Conservation (phyloP, 2,797 vertebrate genomes). For the Morus bassanus region DNA sequence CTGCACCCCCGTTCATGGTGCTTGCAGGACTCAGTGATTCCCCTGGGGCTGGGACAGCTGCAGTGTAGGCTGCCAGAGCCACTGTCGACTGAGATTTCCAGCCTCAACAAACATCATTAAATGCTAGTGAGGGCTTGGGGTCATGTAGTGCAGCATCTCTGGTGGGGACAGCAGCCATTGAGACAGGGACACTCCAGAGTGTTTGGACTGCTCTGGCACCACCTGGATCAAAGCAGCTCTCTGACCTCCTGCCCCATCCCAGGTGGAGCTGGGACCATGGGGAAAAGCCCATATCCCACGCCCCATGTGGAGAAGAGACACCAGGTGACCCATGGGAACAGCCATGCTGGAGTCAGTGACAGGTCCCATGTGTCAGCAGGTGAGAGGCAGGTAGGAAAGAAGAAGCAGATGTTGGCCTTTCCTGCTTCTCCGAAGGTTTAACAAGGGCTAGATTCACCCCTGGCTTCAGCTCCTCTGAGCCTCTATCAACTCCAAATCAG, state of each 20-base stretch:
- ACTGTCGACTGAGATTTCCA: not conserved
- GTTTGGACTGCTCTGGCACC: not conserved
- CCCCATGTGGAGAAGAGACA: not conserved
- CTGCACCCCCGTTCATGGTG: rapidly evolving
- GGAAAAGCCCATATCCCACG: not conserved
- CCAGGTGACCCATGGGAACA: not conserved
- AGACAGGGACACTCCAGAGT: not conserved
- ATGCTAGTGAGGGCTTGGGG: not conserved
- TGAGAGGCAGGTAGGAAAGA: not conserved
- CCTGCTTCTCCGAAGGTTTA: not conserved
- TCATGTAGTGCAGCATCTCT: not conserved
- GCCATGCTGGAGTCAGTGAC: not conserved
- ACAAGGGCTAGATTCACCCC: not conserved
- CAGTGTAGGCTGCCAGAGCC: not conserved
- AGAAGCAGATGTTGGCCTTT: not conserved
- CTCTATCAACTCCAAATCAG: not conserved
- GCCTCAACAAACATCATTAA: not conserved
- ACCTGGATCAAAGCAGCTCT: not conserved
- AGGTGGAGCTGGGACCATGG: not conserved
- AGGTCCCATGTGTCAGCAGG: not conserved
- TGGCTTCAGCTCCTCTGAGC: not conserved
- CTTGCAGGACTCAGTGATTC: not conserved
- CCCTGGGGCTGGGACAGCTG: slow-evolving; percentile 3
- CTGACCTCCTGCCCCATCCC: not conserved
- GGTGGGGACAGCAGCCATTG: not conserved